Conservation (phyloP, 2,113 vertebrate species). For the Seriola quinqueradiata region DNA sequence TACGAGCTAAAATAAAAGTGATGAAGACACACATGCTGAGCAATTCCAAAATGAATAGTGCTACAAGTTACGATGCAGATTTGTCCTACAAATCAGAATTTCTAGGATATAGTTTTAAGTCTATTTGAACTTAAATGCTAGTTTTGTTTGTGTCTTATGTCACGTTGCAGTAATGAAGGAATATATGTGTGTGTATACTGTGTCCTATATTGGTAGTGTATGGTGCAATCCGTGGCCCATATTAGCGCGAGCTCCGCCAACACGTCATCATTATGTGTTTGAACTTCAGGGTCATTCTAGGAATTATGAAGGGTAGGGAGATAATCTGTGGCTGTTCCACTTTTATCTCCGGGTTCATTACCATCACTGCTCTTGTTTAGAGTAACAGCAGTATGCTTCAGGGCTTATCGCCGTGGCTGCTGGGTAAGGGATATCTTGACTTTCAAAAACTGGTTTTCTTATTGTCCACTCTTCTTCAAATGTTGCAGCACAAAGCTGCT, state of each 20-base stretch:
- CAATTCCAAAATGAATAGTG: too few relatives aligned
- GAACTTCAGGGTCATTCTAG: constrained; percentile 47
- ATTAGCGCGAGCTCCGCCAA: neutral
- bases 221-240: neutral
- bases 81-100: neutral
- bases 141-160: neutral
- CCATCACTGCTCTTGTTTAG: constrained; percentile 59
- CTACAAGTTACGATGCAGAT: neutral
- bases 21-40: too few relatives aligned
- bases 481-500: neutral
- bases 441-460: neutral
- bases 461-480: neutral
- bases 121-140: neutral
- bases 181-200: neutral
- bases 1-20: too few relatives aligned
- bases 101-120: neutral
- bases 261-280: constrained; percentile 20
- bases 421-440: neutral
- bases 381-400: constrained; percentile 36
- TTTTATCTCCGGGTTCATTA: constrained; percentile 64
- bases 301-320: constrained; percentile 61
- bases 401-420: constrained; percentile 32
- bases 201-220: neutral
- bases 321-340: constrained; percentile 79
- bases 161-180: neutral